These are phyloP conservation scores for Drosophila aldrichi DNA, from an alignment of 2,888 invertebrate genomes.

Conservation along the genomic window DNA sequence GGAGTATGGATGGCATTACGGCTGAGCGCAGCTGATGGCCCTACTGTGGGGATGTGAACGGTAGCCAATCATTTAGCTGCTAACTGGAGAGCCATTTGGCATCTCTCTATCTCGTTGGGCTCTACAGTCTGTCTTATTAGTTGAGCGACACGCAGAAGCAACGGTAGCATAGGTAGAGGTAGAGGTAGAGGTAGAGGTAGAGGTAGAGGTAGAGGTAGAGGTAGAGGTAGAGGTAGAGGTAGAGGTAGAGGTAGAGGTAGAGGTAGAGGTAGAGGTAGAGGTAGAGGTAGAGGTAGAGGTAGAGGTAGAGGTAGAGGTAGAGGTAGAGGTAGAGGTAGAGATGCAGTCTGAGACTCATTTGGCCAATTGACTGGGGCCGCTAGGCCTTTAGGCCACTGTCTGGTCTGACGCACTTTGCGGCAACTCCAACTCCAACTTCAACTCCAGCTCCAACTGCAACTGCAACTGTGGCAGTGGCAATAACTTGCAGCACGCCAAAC, in stretches of 20 bases:
- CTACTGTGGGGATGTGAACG: background rate
- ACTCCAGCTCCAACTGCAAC: background rate
- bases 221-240: background rate
- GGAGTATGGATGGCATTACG: background rate
- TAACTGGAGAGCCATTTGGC: conserved; percentile 27
- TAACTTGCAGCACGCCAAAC: conserved; percentile 73
- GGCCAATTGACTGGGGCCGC: conserved; percentile 14
- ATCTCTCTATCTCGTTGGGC: conserved; percentile 6
- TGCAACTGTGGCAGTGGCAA: conserved; percentile 39
- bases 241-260: background rate
- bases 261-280: background rate
- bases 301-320: background rate
- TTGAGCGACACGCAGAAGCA: conserved; percentile 49
- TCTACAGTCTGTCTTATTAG: conserved; percentile 56
- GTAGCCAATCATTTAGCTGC: conserved; percentile 32
- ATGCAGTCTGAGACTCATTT: conserved; percentile 18
- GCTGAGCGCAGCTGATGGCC: background rate
- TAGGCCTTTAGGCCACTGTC: conserved; percentile 38
- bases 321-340: conserved; percentile 7
- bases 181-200: conserved; percentile 3
- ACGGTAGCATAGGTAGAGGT: conserved; percentile 1
- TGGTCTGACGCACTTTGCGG: conserved; percentile 45
- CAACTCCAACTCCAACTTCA: background rate
- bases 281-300: background rate
- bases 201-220: background rate